A percentile compares a stretch with the other conserved stretches of the same genome.
Conservation (phyloP, 1,140 invertebrate genomes). For the Pseudomyrmex concolor region DNA sequence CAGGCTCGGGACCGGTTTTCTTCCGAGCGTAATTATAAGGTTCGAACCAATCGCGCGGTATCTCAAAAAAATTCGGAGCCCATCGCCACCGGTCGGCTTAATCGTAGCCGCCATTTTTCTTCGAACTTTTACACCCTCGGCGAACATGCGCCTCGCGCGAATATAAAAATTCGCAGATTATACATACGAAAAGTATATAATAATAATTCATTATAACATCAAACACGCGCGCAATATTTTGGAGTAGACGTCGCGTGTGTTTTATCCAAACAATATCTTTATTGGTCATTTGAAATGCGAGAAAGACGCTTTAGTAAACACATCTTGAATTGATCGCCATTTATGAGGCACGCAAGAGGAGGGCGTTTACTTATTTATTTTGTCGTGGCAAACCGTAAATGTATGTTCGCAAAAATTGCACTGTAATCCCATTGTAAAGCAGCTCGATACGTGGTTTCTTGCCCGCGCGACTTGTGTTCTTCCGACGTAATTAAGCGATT, state of each 20-base stretch:
- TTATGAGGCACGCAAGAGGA: constrained; percentile 38
- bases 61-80: constrained; percentile 63
- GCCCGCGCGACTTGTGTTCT: constrained; percentile 9
- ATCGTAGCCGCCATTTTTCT: constrained; percentile 59
- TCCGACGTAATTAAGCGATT: constrained; percentile 48
- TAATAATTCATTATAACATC: background rate
- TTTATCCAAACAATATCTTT: constrained; percentile 16
- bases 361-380: constrained; percentile 30
- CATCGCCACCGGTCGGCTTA: constrained; percentile 45
- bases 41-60: constrained; percentile 65
- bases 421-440: constrained; percentile 14
- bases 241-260: background rate
- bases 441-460: constrained; percentile 56
- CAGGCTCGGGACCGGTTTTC: constrained; percentile 69
- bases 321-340: constrained; percentile 41
- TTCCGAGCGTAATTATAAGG: constrained; percentile 71
- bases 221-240: background rate
- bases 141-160: background rate
- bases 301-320: constrained; percentile 33
- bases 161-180: background rate
- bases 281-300: constrained; percentile 37
- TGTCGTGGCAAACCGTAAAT: constrained; percentile 42
- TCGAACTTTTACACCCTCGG: constrained; percentile 3
- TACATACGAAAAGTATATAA: background rate
- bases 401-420: constrained; percentile 46